phyloP scores from a whole-genome alignment of 2,888 invertebrate genomes.

The Altica lythri region DNA sequence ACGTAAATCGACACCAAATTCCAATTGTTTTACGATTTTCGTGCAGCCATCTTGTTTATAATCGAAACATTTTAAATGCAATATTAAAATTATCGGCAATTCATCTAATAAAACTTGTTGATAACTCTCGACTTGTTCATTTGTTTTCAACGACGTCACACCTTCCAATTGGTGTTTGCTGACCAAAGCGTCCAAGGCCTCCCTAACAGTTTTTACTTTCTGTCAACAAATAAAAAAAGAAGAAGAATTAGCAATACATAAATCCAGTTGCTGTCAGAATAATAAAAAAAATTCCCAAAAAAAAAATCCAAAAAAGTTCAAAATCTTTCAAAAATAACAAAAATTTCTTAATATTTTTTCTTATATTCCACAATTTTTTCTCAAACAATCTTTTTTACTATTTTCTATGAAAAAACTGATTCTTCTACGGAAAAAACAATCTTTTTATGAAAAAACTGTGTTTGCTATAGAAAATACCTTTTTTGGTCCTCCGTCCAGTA shows the following conservation, averaged over 20 bases:
- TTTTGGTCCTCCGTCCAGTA: too few relatives aligned
- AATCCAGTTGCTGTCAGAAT: too few relatives aligned
- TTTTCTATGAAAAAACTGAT: too few relatives aligned
- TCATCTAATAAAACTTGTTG: conserved; percentile 89
- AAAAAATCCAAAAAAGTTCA: too few relatives aligned
- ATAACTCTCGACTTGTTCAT: conserved; percentile 85
- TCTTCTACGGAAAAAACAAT: too few relatives aligned
- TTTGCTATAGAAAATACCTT: too few relatives aligned
- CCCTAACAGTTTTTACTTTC: conserved; percentile 82
- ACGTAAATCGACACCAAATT: conserved; percentile 88
- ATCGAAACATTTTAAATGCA: conserved; percentile 95
- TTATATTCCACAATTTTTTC: too few relatives aligned
- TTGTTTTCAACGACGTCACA: conserved; percentile 79
- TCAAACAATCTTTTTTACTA: too few relatives aligned
- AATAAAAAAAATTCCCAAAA: too few relatives aligned
- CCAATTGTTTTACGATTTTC: conserved; percentile 89
- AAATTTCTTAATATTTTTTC: neutral
- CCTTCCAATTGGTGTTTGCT: conserved; percentile 86
- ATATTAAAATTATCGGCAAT: conserved; percentile 83
- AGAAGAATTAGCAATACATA: too few relatives aligned
- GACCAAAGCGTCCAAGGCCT: conserved; percentile 85
- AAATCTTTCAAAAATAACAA: too few relatives aligned
- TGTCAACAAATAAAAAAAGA: conserved; percentile 57
- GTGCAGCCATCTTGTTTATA: conserved; percentile 84
- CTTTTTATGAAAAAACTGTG: too few relatives aligned